Conservation (phyloP, 2,113 vertebrate genomes). For the Holacanthus passer region DNA sequence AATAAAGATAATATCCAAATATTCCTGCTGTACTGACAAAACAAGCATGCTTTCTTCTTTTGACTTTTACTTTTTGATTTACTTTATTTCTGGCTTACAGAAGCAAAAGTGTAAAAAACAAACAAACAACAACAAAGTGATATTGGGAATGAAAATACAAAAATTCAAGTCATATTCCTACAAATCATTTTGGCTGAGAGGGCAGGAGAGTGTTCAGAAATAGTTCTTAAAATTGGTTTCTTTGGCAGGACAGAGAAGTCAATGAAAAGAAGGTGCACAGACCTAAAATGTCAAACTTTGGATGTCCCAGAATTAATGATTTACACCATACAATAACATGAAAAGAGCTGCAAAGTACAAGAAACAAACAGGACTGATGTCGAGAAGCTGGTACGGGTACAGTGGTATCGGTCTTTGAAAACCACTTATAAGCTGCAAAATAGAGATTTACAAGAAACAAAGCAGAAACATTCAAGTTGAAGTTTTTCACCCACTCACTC, state of each 20-base stretch:
- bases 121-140: too few relatives aligned
- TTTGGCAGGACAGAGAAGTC: neutral
- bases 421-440: neutral
- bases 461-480: constrained; percentile 10
- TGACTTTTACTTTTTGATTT: neutral
- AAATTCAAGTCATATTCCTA: neutral
- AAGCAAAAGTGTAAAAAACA: too few relatives aligned
- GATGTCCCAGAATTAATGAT: neutral
- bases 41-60: neutral
- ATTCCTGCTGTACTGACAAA: neutral
- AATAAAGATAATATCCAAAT: neutral
- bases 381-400: neutral
- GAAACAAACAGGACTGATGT: neutral
- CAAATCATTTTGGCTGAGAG: neutral
- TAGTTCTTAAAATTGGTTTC: too few relatives aligned
- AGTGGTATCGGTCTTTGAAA: neutral
- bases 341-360: neutral
- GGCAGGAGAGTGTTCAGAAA: too few relatives aligned
- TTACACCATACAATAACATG: too few relatives aligned
- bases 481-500: constrained; percentile 1
- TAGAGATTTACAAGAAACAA: neutral
- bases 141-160: too few relatives aligned
- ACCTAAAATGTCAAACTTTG: neutral
- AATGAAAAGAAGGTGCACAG: neutral
- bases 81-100: neutral